Conservation (phyloP, 2,888 invertebrate species). For the Polia nebulosa region DNA sequence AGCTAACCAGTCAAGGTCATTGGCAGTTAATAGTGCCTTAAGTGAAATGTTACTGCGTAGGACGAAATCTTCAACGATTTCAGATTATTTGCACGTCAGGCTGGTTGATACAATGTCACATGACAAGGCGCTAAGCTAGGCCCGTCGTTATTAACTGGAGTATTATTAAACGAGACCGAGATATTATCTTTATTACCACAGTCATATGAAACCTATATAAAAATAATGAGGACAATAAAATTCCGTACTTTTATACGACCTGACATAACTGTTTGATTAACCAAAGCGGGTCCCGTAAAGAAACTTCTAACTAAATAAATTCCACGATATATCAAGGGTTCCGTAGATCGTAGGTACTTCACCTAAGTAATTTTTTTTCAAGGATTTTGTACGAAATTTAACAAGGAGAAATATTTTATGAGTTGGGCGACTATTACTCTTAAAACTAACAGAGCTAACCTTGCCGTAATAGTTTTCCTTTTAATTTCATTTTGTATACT, state of each 20-base stretch:
- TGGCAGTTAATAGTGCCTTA: too few species aligned
- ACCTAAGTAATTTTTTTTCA: too few species aligned
- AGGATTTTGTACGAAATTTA: too few species aligned
- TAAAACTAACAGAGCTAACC: too few species aligned
- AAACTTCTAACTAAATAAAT: slow-evolving; percentile 27
- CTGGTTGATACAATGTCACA: neutral
- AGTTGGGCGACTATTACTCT: too few species aligned
- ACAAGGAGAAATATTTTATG: too few species aligned
- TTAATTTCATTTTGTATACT: too few species aligned
- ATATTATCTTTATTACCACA: slow-evolving; percentile 20
- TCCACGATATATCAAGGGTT: slow-evolving; percentile 13
- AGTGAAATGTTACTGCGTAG: neutral
- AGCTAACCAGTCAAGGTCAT: too few species aligned
- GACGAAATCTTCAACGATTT: slow-evolving; percentile 10
- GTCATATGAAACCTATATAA: slow-evolving; percentile 12
- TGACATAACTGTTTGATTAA: slow-evolving; percentile 38
- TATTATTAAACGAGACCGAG: slow-evolving; percentile 8
- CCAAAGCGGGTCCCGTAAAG: slow-evolving; percentile 15
- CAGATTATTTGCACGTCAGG: slow-evolving; percentile 21
- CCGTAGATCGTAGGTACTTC: too few species aligned
- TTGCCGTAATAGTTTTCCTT: too few species aligned
- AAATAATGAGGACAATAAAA: slow-evolving; percentile 27
- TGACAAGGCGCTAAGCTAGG: neutral
- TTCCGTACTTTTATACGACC: slow-evolving; percentile 19
- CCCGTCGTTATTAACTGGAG: slow-evolving; percentile 3